Evolutionary conservation across 2,113 vertebrate species (phyloP).

Genomic region (Neomonachus schauinslandi): DNA sequence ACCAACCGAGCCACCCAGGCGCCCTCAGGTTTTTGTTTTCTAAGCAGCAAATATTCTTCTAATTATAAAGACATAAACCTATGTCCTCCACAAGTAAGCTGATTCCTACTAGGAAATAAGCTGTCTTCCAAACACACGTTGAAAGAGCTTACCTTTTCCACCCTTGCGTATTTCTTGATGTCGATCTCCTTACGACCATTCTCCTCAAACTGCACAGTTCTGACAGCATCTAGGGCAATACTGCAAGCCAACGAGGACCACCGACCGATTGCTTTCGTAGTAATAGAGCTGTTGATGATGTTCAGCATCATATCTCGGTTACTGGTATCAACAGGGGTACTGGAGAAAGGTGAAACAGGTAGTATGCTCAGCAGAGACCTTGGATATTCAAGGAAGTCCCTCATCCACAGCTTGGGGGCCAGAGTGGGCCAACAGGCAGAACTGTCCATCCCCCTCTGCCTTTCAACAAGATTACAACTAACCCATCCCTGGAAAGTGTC

Average conservation of each 20-base stretch:
- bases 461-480: background rate
- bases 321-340: slow-evolving; percentile 92
- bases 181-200: slow-evolving; percentile 96
- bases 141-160: slow-evolving; percentile 92
- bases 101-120: background rate
- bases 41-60: background rate
- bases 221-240: slow-evolving; percentile 94
- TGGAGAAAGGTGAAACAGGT: slow-evolving; percentile 66
- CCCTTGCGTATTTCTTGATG: slow-evolving; percentile 98
- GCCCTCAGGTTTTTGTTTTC: slow-evolving; percentile 29
- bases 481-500: background rate
- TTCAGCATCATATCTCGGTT: slow-evolving; percentile 95
- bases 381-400: background rate
- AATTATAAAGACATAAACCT: background rate
- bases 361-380: background rate
- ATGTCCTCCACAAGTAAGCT: background rate
- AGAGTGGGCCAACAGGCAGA: background rate
- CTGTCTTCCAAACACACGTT: background rate
- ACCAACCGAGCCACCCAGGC: too few species aligned
- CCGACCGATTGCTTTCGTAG: slow-evolving; percentile 91
- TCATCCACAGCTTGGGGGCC: background rate
- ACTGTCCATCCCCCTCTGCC: background rate
- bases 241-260: slow-evolving; percentile 92
- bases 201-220: slow-evolving; percentile 94
- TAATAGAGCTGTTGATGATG: slow-evolving; percentile 94